Percentiles rank a stretch among this genome's conserved stretches.
Evolutionary conservation across 1,140 invertebrate genomes (phyloP).

Genomic region (Neuroterus valhalla): DNA sequence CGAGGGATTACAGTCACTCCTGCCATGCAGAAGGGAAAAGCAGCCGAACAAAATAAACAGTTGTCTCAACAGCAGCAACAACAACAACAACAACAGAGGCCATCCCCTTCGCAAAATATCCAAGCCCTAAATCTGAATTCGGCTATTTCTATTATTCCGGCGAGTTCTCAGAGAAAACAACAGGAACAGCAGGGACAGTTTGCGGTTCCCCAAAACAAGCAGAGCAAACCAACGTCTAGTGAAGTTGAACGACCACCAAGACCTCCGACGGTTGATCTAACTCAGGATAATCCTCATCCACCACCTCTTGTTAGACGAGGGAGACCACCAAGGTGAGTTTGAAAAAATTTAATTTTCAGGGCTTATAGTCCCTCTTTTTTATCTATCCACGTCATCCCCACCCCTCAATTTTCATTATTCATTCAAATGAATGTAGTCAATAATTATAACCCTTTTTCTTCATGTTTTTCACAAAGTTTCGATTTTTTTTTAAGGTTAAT

Average conservation of each 20-base stretch:
- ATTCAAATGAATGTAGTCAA: too few species aligned
- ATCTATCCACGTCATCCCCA: too few species aligned
- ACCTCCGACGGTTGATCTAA: slow-evolving; percentile 77
- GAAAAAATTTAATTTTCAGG: slow-evolving; percentile 31
- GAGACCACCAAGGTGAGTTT: slow-evolving; percentile 65
- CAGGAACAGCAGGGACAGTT: slow-evolving; percentile 69
- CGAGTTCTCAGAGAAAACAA: slow-evolving; percentile 69
- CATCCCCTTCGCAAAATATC: slow-evolving; percentile 61
- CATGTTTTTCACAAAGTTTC: too few species aligned
- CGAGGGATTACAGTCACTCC: slow-evolving; percentile 85
- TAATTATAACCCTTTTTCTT: too few species aligned
- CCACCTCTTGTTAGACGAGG: slow-evolving; percentile 65
- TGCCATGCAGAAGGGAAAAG: slow-evolving; percentile 71
- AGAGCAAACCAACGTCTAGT: slow-evolving; percentile 64
- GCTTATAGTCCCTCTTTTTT: too few species aligned
- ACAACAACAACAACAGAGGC: slow-evolving; percentile 51
- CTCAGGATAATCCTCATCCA: slow-evolving; percentile 70
- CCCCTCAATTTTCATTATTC: too few species aligned
- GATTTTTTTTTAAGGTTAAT: too few species aligned
- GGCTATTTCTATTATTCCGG: slow-evolving; percentile 83
- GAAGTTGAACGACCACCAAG: slow-evolving; percentile 74
- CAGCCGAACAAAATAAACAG: slow-evolving; percentile 61
- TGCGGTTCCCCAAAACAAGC: slow-evolving; percentile 72
- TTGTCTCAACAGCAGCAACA: slow-evolving; percentile 49
- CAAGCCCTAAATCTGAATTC: slow-evolving; percentile 81